Evolutionary conservation across 2,797 vertebrate genomes (phyloP).

Genomic region (Lutjanus campechanus): DNA sequence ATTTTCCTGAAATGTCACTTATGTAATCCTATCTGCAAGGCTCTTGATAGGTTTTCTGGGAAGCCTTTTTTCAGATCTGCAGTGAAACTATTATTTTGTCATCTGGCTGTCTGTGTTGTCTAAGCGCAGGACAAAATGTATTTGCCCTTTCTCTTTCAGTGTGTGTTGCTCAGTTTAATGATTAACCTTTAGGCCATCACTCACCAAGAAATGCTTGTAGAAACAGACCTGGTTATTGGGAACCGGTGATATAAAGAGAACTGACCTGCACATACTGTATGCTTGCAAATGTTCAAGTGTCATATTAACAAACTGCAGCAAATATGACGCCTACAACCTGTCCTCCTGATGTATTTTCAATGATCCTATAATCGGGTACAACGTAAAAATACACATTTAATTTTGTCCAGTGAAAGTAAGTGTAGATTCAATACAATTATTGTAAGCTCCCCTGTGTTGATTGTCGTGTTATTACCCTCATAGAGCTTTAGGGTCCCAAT

Average conservation of each 20-base stretch:
- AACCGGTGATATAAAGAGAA: slow-evolving; percentile 22
- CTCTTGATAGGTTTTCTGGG: slow-evolving; percentile 24
- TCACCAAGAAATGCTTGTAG: slow-evolving; percentile 34
- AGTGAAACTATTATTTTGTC: slow-evolving; percentile 34
- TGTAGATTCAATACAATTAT: slow-evolving; percentile 12
- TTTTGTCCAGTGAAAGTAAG: neutral
- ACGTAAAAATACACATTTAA: neutral
- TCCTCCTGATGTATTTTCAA: slow-evolving; percentile 4
- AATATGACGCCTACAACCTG: neutral
- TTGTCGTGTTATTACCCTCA: slow-evolving; percentile 5
- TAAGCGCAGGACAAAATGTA: slow-evolving; percentile 41
- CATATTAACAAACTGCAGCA: slow-evolving; percentile 13
- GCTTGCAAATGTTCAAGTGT: slow-evolving; percentile 6
- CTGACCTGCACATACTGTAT: slow-evolving; percentile 8
- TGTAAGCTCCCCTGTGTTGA: neutral
- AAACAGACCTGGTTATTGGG: slow-evolving; percentile 23
- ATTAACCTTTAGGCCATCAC: slow-evolving; percentile 69
- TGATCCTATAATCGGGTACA: neutral
- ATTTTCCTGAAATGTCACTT: slow-evolving; percentile 46
- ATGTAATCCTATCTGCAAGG: slow-evolving; percentile 19
- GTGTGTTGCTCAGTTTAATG: slow-evolving; percentile 66
- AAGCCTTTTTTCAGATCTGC: slow-evolving; percentile 41
- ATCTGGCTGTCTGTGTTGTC: slow-evolving; percentile 31
- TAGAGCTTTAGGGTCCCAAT: neutral
- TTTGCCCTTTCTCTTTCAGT: slow-evolving; percentile 45